A percentile compares a stretch with the other conserved stretches of the same genome.
phyloP scores from a whole-genome alignment of 2,113 vertebrate species.

The Cyphomyrus plagiostoma region DNA sequence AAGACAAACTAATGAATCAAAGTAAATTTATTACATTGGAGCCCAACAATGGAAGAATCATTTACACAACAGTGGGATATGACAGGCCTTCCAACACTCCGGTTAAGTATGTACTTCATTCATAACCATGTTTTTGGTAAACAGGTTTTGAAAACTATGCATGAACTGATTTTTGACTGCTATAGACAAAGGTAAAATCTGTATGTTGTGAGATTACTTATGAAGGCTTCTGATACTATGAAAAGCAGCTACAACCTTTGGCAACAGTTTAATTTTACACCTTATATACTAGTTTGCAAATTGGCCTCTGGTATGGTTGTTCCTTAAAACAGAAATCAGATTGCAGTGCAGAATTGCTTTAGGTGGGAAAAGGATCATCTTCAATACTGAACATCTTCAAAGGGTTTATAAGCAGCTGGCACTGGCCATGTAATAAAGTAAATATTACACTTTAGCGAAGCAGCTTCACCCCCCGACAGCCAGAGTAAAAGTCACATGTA shows the following conservation, averaged over 20 bases:
- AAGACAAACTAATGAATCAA: not conserved
- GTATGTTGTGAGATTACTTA: not conserved
- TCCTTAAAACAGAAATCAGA: slow-evolving; percentile 3
- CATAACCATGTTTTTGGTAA: not conserved
- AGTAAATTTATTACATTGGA: slow-evolving; percentile 19
- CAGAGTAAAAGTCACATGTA: not conserved
- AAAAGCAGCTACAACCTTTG: not conserved
- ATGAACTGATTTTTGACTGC: not conserved
- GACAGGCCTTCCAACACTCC: not conserved
- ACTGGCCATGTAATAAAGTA: not conserved
- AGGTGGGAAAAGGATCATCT: not conserved
- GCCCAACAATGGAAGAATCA: not conserved
- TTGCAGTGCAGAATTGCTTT: not conserved
- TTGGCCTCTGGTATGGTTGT: not conserved
- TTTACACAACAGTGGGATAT: not conserved
- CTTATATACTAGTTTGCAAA: not conserved
- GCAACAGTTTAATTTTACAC: not conserved
- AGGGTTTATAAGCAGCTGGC: not conserved
- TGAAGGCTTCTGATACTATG: not conserved
- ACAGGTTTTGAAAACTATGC: not conserved
- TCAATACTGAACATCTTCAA: not conserved
- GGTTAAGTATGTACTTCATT: not conserved
- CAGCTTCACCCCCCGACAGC: not conserved
- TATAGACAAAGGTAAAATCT: not conserved
- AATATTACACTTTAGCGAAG: not conserved